Base-by-base conservation (phyloP, 2,113 vertebrate species). In the Hymenochirus boettgeri region DNA sequence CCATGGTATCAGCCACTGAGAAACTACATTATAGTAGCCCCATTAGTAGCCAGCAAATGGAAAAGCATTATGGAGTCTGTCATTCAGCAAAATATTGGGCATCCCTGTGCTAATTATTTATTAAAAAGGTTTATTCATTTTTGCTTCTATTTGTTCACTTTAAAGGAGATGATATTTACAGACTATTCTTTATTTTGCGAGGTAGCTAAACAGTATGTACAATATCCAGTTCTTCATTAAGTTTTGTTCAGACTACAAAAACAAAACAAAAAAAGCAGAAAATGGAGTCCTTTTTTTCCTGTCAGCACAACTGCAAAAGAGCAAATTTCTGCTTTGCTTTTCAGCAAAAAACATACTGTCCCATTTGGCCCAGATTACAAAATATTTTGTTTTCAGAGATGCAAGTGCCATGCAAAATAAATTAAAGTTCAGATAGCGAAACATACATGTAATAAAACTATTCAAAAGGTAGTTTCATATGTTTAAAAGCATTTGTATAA, bases 391-490 rank as follows among this genome's bases (percentile, higher is more conserved):
- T 66, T 82, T 80, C 85, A 90, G 82, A 86, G 84, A 90, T 84
- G 82, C 83, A 86, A 85, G 76, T 83, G 85, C 79, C 89, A 89
- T 86, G 87, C 88, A 87, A 88, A 88, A 88, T 86, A 88, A 91
- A 85, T 88, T n/a, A 88, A 84, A 83, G 80, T 82, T 85, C 77
- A 85, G 82, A 82, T 87, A 86, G 74, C 71, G 83, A 88, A 85
- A 86, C 79, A 79, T 82, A 85, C 59, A 85, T 74, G 79, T 87
- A 88, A 81, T 77, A 86, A 87, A 89, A 87, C 87, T 83, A 86
- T 72, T 80, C 79, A 89, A 69, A 69, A 87, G 85, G 84, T 84
- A 86, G 85, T 82, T 84, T 70, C 73, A 81, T 71, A 31, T 65
- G 21, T 76, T 86, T 82, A 70, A 74, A 84, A 89, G 86, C 78